Conservation (phyloP, 2,113 vertebrate species). For the Columba livia region DNA sequence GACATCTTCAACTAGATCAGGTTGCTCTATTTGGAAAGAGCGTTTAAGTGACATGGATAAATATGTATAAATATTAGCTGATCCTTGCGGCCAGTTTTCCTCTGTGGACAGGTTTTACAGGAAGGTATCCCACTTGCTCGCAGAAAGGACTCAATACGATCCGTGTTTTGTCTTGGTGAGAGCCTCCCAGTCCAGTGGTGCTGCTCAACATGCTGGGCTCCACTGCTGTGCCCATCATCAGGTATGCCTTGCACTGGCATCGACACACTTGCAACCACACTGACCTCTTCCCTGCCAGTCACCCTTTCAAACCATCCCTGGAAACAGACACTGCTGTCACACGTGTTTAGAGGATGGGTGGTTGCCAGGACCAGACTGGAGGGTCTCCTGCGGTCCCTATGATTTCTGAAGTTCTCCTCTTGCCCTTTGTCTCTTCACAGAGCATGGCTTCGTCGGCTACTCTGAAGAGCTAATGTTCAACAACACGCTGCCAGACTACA, state of each 20-base stretch:
- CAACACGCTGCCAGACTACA: constrained; percentile 90
- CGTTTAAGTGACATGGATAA: background rate
- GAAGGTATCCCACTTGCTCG: background rate
- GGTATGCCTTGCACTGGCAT: background rate
- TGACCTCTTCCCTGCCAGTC: background rate
- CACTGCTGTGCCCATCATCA: background rate
- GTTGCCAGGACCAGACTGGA: background rate
- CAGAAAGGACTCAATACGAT: accelerated
- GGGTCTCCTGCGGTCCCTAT: background rate
- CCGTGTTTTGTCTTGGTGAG: background rate
- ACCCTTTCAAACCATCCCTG: background rate
- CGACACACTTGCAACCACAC: background rate
- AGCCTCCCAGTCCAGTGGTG: background rate
- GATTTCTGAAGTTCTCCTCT: background rate
- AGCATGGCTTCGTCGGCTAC: constrained; percentile 91
- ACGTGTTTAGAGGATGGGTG: accelerated
- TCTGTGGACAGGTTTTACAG: background rate
- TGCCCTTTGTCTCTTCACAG: constrained; percentile 65
- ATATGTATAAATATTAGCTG: background rate
- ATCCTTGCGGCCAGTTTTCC: background rate
- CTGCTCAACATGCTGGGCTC: background rate
- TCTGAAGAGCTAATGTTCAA: constrained; percentile 81
- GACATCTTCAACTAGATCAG: too few species aligned
- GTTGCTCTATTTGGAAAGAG: background rate
- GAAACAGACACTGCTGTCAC: background rate